Evolutionary conservation across 1,140 invertebrate species (phyloP).

Genomic region (Pseudoatta argentina): DNA sequence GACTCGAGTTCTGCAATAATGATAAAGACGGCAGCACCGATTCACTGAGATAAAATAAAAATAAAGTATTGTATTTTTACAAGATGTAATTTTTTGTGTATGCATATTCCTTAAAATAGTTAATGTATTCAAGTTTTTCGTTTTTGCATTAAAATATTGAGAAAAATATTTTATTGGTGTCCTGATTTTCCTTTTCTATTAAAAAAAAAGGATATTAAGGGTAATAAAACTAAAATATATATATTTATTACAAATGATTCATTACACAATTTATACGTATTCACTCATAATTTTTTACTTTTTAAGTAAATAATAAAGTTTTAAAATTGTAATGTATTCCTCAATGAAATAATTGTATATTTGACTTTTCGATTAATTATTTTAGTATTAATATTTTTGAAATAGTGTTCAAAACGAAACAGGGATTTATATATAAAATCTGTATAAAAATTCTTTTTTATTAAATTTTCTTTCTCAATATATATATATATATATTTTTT

Average conservation of each 20-base stretch:
- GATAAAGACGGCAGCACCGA: slow-evolving; percentile 16
- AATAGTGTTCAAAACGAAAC: background rate
- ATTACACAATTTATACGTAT: background rate
- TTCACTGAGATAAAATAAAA: background rate
- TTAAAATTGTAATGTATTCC: background rate
- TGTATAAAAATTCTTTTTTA: background rate
- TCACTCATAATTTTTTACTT: background rate
- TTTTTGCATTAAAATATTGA: slow-evolving; percentile 34
- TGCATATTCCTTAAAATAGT: background rate
- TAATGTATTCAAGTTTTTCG: slow-evolving; percentile 12
- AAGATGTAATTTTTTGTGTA: background rate
- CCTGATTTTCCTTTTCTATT: background rate
- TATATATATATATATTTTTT: no score
- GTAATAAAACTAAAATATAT: background rate
- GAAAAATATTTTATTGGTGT: background rate
- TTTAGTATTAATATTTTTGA: background rate
- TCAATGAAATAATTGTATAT: background rate
- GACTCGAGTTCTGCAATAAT: background rate
- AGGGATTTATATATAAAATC: background rate
- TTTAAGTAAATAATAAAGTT: background rate
- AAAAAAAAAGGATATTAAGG: background rate
- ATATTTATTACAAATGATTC: slow-evolving; percentile 2
- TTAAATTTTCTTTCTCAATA: slow-evolving; percentile 1
- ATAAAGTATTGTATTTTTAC: background rate
- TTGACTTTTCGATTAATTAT: background rate